Base-by-base conservation (phyloP, 2,797 vertebrate genomes). In the Acipenser transmontanus region DNA sequence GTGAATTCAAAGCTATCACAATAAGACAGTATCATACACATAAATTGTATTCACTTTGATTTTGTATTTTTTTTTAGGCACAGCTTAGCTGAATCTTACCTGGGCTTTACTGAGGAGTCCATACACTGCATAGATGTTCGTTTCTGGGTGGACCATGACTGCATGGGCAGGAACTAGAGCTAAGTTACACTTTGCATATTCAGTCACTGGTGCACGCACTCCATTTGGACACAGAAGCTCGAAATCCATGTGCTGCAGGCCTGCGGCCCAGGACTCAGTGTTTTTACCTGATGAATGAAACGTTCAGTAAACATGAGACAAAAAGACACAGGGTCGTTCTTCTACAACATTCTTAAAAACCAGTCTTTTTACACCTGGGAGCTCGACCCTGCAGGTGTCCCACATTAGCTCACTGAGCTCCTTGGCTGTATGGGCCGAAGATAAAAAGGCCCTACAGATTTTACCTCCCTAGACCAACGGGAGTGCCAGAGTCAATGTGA, bases 71-170 rank as follows among this genome's bases (percentile, higher is more conserved):
- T n/a, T 49, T 34, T 5, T 7, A 1, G 3, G 47, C 2, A 48
- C 4, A 6, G 6, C 0, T 0, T 11, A 47, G 20, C 4, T 7
- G 61, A 61, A 49, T 0, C 8, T 69, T 78, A 98, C 97, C 94
- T 99, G 97, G 49, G 92, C 96, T 51, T 77, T 84, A 75, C 92
- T 92, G 78, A 99, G 82, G 17, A 99, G 87, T 68, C 94, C 95
- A 7, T 89, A 97, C 1, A 99, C 59, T 0, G 83, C 72, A 49
- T 95, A 88, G 73, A 81, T 67, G 66, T 88, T 94, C 78, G 84
- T 90, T 66, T 90, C 86, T 0, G 93, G 86, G 51, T 87, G 92
- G 17, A 98, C 93, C 96, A 98, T 96, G n/a, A 98, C 67, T 0
- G 94, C 94, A 0, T 92, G 97, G 59, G 95, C 87, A 5, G 97